Conservation (phyloP, 2,113 vertebrate genomes). For the Melanostigma gelatinosum region DNA sequence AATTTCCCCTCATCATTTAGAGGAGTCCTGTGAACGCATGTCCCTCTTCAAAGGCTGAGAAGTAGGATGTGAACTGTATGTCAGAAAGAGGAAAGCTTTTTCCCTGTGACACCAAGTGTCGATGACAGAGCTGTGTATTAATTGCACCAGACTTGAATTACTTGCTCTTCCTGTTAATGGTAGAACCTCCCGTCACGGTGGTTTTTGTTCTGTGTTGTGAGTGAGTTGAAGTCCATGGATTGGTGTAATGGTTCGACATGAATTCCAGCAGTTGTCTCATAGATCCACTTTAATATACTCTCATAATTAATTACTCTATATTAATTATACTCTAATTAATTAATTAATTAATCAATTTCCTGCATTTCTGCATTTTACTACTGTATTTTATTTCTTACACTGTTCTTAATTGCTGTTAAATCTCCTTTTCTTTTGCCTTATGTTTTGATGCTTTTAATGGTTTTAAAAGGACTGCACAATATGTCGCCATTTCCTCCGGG, state of each 20-base stretch:
- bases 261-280: not conserved
- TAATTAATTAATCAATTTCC: no score
- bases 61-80: rapidly evolving
- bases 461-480: no score
- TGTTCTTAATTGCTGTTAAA: no score
- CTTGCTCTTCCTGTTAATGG: not conserved
- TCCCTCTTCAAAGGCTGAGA: not conserved
- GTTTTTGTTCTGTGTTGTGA: not conserved
- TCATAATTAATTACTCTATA: no score
- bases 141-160: not conserved
- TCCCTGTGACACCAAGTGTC: rapidly evolving
- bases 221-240: not conserved
- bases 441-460: no score
- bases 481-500: no score
- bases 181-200: not conserved
- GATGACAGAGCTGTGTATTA: rapidly evolving
- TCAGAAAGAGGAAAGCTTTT: conserved; percentile 33
- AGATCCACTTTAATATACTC: not conserved
- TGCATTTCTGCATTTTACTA: no score
- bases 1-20: not conserved
- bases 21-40: no score
- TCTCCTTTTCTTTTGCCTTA: no score
- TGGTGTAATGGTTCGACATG: not conserved
- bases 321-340: no score
- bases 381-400: no score